These are phyloP conservation scores for Sceloporus tristichus DNA, from an alignment of 2,113 vertebrate species.

Conservation along the genomic window DNA sequence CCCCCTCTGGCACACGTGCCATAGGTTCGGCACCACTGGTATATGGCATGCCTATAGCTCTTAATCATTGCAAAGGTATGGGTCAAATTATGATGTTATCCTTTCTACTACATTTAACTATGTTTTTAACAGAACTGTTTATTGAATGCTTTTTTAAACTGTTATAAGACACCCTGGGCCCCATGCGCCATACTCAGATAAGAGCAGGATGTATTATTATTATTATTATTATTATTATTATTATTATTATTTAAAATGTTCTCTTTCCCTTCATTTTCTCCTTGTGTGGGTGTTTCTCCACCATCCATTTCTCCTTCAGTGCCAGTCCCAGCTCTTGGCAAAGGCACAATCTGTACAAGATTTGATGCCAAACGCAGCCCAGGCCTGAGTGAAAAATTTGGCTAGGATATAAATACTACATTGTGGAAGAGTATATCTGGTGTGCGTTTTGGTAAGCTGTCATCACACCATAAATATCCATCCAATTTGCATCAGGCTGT, in stretches of 20 bases:
- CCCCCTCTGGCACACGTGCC: too few species aligned
- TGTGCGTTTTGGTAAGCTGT: not conserved
- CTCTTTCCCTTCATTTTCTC: not conserved
- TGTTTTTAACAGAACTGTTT: too few species aligned
- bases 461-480: not conserved
- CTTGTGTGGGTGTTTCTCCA: not conserved
- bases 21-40: too few species aligned
- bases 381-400: not conserved
- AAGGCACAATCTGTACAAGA: not conserved
- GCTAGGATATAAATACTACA: not conserved
- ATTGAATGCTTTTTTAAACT: too few species aligned
- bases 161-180: too few species aligned
- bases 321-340: not conserved
- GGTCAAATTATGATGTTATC: too few species aligned
- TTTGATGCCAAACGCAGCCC: not conserved
- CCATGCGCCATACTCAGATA: too few species aligned
- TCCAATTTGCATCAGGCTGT: rapidly evolving
- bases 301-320: not conserved
- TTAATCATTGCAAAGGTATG: too few species aligned
- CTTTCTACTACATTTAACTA: too few species aligned
- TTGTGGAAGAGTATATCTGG: not conserved
- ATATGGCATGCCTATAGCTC: too few species aligned
- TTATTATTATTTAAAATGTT: not conserved
- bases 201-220: too few species aligned
- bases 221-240: too few species aligned